Evolutionary conservation across 2,797 vertebrate species (phyloP).

Genomic region (Ataeniobius toweri): DNA sequence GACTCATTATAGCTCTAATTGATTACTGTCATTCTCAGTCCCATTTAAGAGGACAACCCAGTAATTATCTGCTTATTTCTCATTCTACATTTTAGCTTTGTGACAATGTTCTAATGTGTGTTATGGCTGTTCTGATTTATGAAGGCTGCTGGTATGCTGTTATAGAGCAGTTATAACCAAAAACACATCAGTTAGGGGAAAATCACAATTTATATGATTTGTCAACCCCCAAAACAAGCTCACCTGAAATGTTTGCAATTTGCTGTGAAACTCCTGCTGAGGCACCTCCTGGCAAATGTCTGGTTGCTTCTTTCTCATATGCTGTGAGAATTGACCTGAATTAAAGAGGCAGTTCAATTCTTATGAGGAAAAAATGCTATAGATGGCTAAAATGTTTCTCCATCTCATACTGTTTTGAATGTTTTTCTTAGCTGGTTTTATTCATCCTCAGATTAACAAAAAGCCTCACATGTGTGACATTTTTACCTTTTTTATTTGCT

Average conservation of each 20-base stretch:
- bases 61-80: slow-evolving; percentile 48
- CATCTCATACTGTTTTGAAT: neutral
- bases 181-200: neutral
- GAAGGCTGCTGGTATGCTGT: neutral
- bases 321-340: slow-evolving; percentile 31
- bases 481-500: neutral
- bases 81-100: slow-evolving; percentile 47
- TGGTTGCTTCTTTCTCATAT: slow-evolving; percentile 19
- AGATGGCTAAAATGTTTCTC: neutral
- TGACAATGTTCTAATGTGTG: slow-evolving; percentile 26
- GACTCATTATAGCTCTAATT: slow-evolving; percentile 46
- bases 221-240: neutral
- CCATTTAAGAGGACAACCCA: slow-evolving; percentile 23
- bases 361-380: neutral
- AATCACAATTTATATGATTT: neutral
- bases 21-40: slow-evolving; percentile 47
- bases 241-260: neutral
- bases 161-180: neutral
- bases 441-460: neutral
- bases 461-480: neutral
- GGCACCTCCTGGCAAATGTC: slow-evolving; percentile 14
- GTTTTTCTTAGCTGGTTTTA: neutral
- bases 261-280: neutral
- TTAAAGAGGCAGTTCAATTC: slow-evolving; percentile 16
- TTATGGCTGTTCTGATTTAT: neutral